phyloP scores from a whole-genome alignment of 2,888 invertebrate species.

The Drosophila sordidula region DNA sequence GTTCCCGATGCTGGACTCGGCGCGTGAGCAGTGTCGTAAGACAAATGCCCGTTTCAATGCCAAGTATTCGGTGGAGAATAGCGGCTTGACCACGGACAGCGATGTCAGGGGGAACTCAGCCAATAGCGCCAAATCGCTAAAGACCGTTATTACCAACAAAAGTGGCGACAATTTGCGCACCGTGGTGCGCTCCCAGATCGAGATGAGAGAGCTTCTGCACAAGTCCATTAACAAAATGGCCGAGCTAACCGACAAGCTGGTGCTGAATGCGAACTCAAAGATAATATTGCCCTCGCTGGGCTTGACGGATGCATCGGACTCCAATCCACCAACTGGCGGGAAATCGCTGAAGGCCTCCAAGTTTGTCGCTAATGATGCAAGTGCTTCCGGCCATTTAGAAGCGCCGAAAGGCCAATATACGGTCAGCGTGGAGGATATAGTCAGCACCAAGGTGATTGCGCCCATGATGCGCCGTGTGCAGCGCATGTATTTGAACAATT shows the following conservation, averaged over 20 bases:
- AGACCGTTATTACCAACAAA: constrained; percentile 61
- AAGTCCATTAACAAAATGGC: constrained; percentile 31
- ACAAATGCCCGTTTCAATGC: neutral
- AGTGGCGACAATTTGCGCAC: constrained; percentile 62
- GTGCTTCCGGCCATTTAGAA: neutral
- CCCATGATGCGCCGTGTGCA: constrained; percentile 79
- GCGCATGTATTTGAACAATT: constrained; percentile 73
- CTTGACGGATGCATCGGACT: neutral
- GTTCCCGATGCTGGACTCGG: constrained; percentile 9
- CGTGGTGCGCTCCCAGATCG: constrained; percentile 65
- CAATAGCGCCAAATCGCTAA: constrained; percentile 31
- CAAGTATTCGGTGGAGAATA: constrained; percentile 1
- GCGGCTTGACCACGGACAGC: constrained; percentile 8
- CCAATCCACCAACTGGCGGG: neutral
- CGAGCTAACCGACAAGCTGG: neutral
- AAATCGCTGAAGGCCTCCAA: neutral
- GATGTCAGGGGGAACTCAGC: constrained; percentile 48
- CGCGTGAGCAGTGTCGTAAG: constrained; percentile 7
- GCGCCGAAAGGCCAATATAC: neutral
- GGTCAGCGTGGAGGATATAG: constrained; percentile 58
- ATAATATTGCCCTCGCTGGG: neutral
- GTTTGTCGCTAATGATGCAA: neutral
- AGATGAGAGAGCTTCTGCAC: constrained; percentile 55
- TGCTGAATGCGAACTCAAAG: neutral
- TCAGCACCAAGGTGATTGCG: constrained; percentile 73